Base-by-base conservation (phyloP, 1,140 invertebrate genomes). In the Polypedilum vanderplanki region DNA sequence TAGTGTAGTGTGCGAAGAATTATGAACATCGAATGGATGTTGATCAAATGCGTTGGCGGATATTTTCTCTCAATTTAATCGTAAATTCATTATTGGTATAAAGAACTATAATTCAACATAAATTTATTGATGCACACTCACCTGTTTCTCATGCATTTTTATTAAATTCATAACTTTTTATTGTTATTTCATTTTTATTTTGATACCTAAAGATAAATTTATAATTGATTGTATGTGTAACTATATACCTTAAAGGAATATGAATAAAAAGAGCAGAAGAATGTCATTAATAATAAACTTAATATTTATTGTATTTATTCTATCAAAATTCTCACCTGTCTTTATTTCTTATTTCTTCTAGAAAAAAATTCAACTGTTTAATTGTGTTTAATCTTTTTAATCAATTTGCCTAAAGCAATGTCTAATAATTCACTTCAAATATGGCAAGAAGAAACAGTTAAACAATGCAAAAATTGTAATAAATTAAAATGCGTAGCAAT, bases 1-100 rank as follows among this genome's bases (percentile, higher is more conserved):
- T 57, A 46, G 12, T 57, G 0, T n/a, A 15, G 10, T 15, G 41
- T 10, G 15, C 12, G 46, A 33, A 57, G 46, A 57, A n/a, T 57
- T 57, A 57, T 57, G 46, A 57, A n/a, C 46, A 57, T 57, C 46
- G 46, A 57, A 57, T 57, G 46, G 24, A 57, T 57, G 46, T 57
- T 57, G 46, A n/a, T 57, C 46, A 57, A 57, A n/a, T n/a, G 46
- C 46, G 46, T 57, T 57, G 46, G 46, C 3, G 46, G 4, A 57
- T n/a, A 9, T 57, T 46, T 46, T 57, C 12, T 57, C 8, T 46
- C 41, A 15, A 4, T 15, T 57, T 33, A 33, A 33, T 57, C 46
- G n/a, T 57, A 57, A 12, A 57, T n/a, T n/a, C 12, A 57, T 9
- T 12, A 46, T 3, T 46, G 41, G 9, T 46, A n/a, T n/a, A n/a